Evolutionary conservation across 2,888 invertebrate genomes (phyloP).

Genomic region (Cosmia pyralina): DNA sequence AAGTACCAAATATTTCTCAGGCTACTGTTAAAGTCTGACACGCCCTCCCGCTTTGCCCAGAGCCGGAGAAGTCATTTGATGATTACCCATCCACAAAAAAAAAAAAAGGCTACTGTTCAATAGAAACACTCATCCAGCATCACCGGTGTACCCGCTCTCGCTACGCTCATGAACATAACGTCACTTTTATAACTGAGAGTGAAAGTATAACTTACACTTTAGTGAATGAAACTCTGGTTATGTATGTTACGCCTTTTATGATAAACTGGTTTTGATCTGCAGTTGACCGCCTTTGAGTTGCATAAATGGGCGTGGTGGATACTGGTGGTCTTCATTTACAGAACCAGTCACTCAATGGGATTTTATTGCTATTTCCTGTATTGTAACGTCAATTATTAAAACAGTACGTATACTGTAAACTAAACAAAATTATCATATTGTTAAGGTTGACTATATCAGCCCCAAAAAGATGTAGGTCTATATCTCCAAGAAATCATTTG

Average conservation of each 20-base stretch:
- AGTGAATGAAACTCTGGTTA: conserved; percentile 46
- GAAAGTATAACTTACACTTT: conserved; percentile 70
- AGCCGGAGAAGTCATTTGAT: too few species aligned
- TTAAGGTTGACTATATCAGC: background rate
- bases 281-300: conserved; percentile 9
- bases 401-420: background rate
- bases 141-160: conserved; percentile 44
- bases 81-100: too few species aligned
- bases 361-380: background rate
- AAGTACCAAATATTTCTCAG: background rate
- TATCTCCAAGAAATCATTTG: background rate
- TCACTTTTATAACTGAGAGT: conserved; percentile 52
- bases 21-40: too few species aligned
- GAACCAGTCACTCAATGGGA: background rate
- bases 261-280: conserved; percentile 31
- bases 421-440: background rate
- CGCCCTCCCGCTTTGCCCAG: too few species aligned
- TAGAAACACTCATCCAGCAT: background rate
- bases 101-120: background rate
- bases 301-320: conserved; percentile 10
- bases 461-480: background rate
- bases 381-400: background rate
- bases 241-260: conserved; percentile 15
- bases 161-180: conserved; percentile 54
- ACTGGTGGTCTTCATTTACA: background rate